A percentile compares a stretch with the other conserved stretches of the same genome.
Evolutionary conservation across 2,888 invertebrate genomes (phyloP).

Genomic region (Halictus quadricinctus): DNA sequence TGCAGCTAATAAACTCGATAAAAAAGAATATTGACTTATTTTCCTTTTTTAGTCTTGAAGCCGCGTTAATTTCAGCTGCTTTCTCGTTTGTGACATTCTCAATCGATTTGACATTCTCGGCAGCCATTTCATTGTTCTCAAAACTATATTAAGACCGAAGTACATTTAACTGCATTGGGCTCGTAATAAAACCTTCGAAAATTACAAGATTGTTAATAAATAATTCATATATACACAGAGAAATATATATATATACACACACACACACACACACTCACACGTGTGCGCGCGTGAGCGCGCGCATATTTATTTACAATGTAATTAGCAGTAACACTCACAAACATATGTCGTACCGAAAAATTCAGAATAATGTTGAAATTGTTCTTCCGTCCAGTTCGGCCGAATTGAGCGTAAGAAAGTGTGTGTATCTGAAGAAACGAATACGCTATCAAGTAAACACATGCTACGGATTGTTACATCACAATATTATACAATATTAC

Average conservation of each 20-base stretch:
- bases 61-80: constrained; percentile 9
- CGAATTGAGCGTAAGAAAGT: constrained; percentile 62
- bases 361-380: constrained; percentile 56
- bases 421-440: constrained; percentile 31
- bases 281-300: constrained; percentile 24
- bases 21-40: constrained; percentile 41
- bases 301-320: constrained; percentile 64
- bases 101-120: constrained; percentile 23
- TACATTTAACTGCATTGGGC: constrained; percentile 49
- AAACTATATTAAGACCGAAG: constrained; percentile 36
- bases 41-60: constrained; percentile 27
- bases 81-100: constrained; percentile 23
- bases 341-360: constrained; percentile 63
- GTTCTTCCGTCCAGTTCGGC: constrained; percentile 53
- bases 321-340: constrained; percentile 61
- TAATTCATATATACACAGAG: constrained; percentile 66
- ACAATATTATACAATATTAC: constrained; percentile 51
- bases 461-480: constrained; percentile 45
- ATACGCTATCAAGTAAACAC: constrained; percentile 34
- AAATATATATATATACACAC: constrained; percentile 55
- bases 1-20: constrained; percentile 38
- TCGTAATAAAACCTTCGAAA: constrained; percentile 52
- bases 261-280: constrained; percentile 42
- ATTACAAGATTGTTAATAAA: constrained; percentile 66
- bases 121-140: constrained; percentile 31